These are phyloP conservation scores for Rhynchotus rufescens DNA, from an alignment of 2,797 vertebrate species.

Conservation along the genomic window DNA sequence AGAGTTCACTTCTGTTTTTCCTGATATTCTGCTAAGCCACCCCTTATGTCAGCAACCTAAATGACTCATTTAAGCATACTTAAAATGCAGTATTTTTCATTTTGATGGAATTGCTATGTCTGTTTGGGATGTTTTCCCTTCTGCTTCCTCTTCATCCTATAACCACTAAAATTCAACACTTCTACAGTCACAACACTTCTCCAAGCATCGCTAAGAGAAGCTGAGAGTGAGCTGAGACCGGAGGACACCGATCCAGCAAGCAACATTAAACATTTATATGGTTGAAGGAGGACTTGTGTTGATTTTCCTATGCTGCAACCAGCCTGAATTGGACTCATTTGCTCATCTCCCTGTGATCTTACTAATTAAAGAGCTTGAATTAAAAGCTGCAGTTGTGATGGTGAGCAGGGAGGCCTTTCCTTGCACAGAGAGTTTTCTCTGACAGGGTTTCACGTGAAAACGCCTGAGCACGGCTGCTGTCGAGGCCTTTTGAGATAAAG, in stretches of 20 bases:
- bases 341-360: background rate
- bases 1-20: background rate
- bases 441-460: background rate
- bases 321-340: background rate
- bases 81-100: background rate
- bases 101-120: background rate
- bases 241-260: background rate
- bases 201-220: background rate
- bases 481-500: background rate
- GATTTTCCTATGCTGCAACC: background rate
- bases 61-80: background rate
- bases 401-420: background rate
- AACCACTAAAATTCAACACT: background rate
- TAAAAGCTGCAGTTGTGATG: background rate
- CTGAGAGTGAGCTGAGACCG: background rate
- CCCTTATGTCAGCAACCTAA: fast-evolving
- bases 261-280: background rate
- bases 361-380: background rate
- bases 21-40: background rate
- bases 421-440: background rate
- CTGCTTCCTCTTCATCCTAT: background rate
- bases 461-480: background rate
- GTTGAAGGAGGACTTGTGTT: background rate
- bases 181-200: background rate
- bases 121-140: background rate